These are phyloP conservation scores for Drosophila elegans DNA, from an alignment of 1,140 invertebrate genomes.

Conservation along the genomic window DNA sequence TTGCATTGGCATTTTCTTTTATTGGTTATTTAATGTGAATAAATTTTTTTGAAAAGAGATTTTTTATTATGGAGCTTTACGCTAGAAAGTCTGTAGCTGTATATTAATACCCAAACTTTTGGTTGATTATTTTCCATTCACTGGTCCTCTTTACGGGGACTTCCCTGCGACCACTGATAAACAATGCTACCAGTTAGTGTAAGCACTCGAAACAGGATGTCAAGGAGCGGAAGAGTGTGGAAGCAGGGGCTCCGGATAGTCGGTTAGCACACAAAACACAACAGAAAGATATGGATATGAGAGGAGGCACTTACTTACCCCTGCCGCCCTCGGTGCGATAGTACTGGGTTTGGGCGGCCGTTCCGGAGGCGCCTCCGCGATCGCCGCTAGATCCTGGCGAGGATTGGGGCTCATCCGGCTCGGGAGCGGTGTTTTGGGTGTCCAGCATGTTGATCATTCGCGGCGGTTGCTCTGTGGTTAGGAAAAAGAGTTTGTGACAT, in stretches of 20 bases:
- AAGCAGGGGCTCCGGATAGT: neutral
- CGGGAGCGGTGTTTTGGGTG: conserved; percentile 84
- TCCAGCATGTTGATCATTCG: conserved; percentile 81
- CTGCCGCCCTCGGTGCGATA: conserved; percentile 81
- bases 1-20: too few species aligned
- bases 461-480: conserved; percentile 73
- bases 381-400: neutral
- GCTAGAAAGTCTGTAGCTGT: too few species aligned
- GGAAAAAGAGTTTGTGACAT: neutral
- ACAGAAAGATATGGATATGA: conserved; percentile 47
- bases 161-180: neutral
- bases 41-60: too few species aligned
- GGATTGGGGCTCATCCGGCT: conserved; percentile 56
- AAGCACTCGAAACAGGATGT: conserved; percentile 2
- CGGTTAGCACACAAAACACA: conserved; percentile 41
- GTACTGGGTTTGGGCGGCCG: conserved; percentile 67
- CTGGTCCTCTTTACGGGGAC: neutral
- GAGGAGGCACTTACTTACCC: conserved; percentile 84
- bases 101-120: too few species aligned
- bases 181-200: conserved; percentile 6
- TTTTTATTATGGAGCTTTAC: too few species aligned
- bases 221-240: neutral
- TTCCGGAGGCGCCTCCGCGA: conserved; percentile 36
- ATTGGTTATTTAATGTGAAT: too few species aligned
- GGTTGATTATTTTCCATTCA: too few species aligned